Conservation (phyloP, 2,113 vertebrate species). For the Xyliphius kryptos region DNA sequence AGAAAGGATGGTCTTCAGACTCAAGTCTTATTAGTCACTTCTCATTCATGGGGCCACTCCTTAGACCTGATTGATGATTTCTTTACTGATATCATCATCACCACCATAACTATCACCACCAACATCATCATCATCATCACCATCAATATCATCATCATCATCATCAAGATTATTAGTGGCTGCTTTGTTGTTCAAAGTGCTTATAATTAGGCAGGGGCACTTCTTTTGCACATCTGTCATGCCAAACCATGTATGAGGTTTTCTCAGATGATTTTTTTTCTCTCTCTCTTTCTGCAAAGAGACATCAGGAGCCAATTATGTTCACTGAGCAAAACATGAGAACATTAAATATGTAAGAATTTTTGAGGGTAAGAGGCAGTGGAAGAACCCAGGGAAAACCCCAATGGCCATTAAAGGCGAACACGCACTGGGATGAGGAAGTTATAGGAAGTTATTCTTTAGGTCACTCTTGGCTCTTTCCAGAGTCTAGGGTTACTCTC, state of each 20-base stretch:
- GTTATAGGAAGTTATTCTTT: constrained; percentile 95
- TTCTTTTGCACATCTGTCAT: constrained; percentile 19
- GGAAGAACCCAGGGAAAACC: constrained; percentile 18
- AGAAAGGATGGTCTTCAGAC: constrained; percentile 46
- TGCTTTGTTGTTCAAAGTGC: constrained; percentile 34
- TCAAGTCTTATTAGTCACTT: constrained; percentile 49
- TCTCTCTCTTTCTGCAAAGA: too few species aligned
- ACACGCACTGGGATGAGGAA: constrained; percentile 77
- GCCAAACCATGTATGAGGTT: constrained; percentile 6
- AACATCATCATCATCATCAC: too few species aligned
- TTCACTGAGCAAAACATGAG: constrained; percentile 10
- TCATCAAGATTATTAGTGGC: constrained; percentile 9
- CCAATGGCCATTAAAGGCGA: constrained; percentile 77
- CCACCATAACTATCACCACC: too few species aligned
- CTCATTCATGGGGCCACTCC: constrained; percentile 49
- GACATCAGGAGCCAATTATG: constrained; percentile 35
- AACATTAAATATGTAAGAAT: constrained; percentile 29
- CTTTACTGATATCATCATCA: constrained; percentile 48
- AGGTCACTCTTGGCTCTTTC: constrained; percentile 81
- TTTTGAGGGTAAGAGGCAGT: constrained; percentile 20
- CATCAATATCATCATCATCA: constrained; percentile 2
- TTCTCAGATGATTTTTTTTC: constrained; percentile 8
- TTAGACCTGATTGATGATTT: constrained; percentile 45
- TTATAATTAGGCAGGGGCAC: constrained; percentile 17
- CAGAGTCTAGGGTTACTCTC: constrained; percentile 78